Evolutionary conservation across 2,888 invertebrate species (phyloP).

Genomic region (Phorcus lineatus): DNA sequence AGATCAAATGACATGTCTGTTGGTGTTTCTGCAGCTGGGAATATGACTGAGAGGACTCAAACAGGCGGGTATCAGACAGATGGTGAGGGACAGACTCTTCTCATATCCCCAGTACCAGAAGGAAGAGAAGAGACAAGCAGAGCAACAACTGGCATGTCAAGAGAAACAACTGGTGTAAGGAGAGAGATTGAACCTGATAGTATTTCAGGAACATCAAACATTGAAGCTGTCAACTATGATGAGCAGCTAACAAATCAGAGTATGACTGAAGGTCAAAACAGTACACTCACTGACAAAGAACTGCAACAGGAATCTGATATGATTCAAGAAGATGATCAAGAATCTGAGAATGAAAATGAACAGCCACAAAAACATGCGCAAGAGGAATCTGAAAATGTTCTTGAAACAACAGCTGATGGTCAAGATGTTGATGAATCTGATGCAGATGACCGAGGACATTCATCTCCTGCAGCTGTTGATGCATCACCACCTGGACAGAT

Average conservation of each 20-base stretch:
- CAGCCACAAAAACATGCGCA: constrained; percentile 35
- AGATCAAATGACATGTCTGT: constrained; percentile 68
- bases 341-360: constrained; percentile 22
- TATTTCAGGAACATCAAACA: neutral
- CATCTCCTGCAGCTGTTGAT: too few species aligned
- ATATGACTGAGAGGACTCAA: constrained; percentile 43
- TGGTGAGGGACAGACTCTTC: neutral
- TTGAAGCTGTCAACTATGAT: neutral
- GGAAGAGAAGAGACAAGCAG: neutral
- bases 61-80: neutral
- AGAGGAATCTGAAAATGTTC: constrained; percentile 35
- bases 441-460: neutral
- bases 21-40: constrained; percentile 57
- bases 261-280: neutral
- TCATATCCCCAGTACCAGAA: neutral
- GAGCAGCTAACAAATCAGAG: neutral
- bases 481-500: too few species aligned
- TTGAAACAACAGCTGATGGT: constrained; percentile 30
- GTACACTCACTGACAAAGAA: neutral
- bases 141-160: neutral
- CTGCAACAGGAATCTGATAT: constrained; percentile 39
- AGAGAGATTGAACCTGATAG: neutral
- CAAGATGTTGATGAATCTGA: constrained; percentile 19
- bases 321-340: constrained; percentile 30
- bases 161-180: neutral